Conservation (phyloP, 2,113 vertebrate genomes). For the Propithecus coquereli region DNA sequence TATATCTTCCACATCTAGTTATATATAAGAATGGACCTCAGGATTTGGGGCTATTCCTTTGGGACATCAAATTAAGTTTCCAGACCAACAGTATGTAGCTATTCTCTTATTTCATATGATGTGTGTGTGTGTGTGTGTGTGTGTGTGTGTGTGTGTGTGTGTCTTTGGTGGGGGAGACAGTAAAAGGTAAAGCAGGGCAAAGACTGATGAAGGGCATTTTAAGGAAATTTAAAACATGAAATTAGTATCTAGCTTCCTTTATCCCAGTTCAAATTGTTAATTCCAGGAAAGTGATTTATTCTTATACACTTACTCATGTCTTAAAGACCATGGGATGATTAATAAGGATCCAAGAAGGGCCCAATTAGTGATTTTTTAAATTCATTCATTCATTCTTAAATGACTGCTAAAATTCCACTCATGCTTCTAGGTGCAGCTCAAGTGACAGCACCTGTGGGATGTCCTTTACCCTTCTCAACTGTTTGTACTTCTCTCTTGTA, state of each 20-base stretch:
- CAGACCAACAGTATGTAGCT: background rate
- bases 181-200: background rate
- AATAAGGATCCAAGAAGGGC: background rate
- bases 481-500: background rate
- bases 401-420: background rate
- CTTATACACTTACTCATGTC: background rate
- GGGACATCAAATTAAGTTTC: background rate
- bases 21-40: background rate
- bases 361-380: background rate
- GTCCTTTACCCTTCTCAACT: background rate
- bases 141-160: too few relatives aligned
- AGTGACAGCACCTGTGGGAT: background rate
- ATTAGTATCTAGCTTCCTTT: background rate
- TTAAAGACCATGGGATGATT: background rate
- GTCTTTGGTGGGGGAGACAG: background rate
- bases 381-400: background rate
- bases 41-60: conserved; percentile 7
- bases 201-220: background rate
- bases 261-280: conserved; percentile 4
- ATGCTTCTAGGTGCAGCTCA: background rate
- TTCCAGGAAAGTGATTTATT: background rate
- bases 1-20: background rate
- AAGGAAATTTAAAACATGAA: background rate
- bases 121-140: too few relatives aligned
- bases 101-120: conserved; percentile 11